Conservation (phyloP, 2,888 invertebrate species). For the Lycophotia porphyrea region DNA sequence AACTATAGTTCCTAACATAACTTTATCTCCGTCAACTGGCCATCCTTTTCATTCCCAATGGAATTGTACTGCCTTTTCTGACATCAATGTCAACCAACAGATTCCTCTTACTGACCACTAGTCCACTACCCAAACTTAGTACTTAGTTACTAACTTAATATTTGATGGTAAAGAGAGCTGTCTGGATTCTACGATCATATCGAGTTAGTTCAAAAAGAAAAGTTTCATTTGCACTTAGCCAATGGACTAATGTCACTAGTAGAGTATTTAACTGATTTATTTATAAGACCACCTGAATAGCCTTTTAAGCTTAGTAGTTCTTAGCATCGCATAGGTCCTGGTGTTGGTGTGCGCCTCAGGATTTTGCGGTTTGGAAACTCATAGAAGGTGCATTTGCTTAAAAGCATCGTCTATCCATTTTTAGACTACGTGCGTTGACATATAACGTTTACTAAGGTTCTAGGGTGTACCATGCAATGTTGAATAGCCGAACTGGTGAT, state of each 20-base stretch:
- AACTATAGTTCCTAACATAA: not conserved
- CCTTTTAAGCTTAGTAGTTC: not conserved
- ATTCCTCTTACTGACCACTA: conserved; percentile 37
- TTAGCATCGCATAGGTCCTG: not conserved
- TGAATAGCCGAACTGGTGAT: not conserved
- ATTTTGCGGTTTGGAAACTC: not conserved
- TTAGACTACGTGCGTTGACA: too few relatives aligned
- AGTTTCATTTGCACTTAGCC: conserved; percentile 32
- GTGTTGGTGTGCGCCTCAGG: not conserved
- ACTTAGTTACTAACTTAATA: conserved; percentile 39
- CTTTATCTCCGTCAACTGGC: not conserved
- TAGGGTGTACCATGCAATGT: not conserved
- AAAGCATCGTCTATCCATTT: not conserved
- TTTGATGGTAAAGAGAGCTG: conserved; percentile 23
- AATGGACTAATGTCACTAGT: conserved; percentile 19
- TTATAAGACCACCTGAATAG: not conserved
- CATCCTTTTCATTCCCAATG: not conserved
- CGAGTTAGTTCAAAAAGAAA: conserved; percentile 34
- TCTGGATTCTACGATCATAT: conserved; percentile 17
- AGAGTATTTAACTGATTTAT: conserved; percentile 25
- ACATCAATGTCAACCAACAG: conserved; percentile 23
- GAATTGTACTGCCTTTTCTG: conserved; percentile 7
- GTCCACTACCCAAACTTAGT: conserved; percentile 27
- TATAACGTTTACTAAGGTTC: not conserved
- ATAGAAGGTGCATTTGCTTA: not conserved